Conservation (phyloP, 2,113 vertebrate genomes). For the Spea bombifrons region DNA sequence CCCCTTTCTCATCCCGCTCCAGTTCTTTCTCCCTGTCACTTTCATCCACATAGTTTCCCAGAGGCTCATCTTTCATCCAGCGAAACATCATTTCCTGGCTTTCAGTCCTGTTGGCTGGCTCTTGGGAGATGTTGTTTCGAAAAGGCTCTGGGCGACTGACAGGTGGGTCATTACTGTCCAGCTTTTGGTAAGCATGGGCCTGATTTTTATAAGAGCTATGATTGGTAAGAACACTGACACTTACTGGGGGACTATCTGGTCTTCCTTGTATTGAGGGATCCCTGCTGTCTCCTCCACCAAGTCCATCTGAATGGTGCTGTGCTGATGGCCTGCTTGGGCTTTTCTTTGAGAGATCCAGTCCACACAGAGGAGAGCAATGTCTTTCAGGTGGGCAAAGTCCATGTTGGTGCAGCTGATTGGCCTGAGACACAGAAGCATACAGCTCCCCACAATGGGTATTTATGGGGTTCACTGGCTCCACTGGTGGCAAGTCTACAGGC, state of each 20-base stretch:
- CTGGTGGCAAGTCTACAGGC: slow-evolving; percentile 60
- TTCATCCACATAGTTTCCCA: slow-evolving; percentile 81
- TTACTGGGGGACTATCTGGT: slow-evolving; percentile 67
- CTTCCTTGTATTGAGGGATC: slow-evolving; percentile 66
- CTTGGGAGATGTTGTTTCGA: slow-evolving; percentile 65
- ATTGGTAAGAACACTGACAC: slow-evolving; percentile 59
- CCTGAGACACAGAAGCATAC: slow-evolving; percentile 79
- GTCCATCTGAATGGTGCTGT: slow-evolving; percentile 64
- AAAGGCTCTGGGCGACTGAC: slow-evolving; percentile 60
- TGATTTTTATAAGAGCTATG: slow-evolving; percentile 74
- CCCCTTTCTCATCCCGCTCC: slow-evolving; percentile 57
- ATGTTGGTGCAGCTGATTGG: slow-evolving; percentile 69
- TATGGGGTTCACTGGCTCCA: slow-evolving; percentile 71
- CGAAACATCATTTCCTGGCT: slow-evolving; percentile 76
- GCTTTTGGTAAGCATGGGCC: slow-evolving; percentile 38
- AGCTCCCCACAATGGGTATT: slow-evolving; percentile 85
- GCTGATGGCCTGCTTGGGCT: slow-evolving; percentile 78
- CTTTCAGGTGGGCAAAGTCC: slow-evolving; percentile 73
- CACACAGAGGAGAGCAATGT: slow-evolving; percentile 86
- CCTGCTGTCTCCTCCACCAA: slow-evolving; percentile 58
- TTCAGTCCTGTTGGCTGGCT: slow-evolving; percentile 74
- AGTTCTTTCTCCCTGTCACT: slow-evolving; percentile 68
- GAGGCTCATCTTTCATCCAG: slow-evolving; percentile 93
- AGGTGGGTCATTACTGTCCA: slow-evolving; percentile 66
- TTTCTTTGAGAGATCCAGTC: slow-evolving; percentile 95